Percentiles rank a stretch among this genome's conserved stretches.
Evolutionary conservation across 2,888 invertebrate species (phyloP).

Genomic region (Deroplatys truncata): DNA sequence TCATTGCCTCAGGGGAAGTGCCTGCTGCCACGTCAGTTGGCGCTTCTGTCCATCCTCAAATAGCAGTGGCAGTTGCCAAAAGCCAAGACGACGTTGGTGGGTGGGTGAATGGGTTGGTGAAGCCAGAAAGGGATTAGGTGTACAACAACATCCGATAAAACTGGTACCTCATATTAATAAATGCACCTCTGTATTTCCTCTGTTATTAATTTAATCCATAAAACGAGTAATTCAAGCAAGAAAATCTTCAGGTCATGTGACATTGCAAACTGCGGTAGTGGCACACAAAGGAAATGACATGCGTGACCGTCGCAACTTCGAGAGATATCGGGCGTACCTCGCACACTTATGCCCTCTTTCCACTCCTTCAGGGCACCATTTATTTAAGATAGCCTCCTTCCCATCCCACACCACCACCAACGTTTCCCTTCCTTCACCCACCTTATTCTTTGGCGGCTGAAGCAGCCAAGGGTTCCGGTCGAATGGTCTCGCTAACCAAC

Average conservation of each 20-base stretch:
- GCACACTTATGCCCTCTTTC: not conserved
- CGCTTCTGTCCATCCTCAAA: slow-evolving; percentile 11
- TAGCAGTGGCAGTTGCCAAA: slow-evolving; percentile 16
- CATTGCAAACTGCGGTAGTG: not conserved
- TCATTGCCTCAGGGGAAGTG: not conserved
- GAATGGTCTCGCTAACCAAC: slow-evolving; percentile 27
- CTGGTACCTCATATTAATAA: not conserved
- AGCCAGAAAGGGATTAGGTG: not conserved
- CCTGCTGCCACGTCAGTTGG: slow-evolving; percentile 12
- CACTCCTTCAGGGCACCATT: not conserved
- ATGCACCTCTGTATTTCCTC: not conserved
- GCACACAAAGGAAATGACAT: not conserved
- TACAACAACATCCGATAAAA: not conserved
- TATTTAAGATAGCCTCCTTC: slow-evolving; percentile 12
- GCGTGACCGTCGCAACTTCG: not conserved
- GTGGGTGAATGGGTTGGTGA: slow-evolving; percentile 1
- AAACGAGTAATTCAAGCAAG: not conserved
- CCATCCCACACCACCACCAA: not conserved
- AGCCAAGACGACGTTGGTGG: slow-evolving; percentile 1
- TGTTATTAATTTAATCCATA: not conserved
- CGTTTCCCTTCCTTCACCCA: not conserved
- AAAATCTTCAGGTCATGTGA: not conserved
- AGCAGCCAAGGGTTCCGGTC: slow-evolving; percentile 21
- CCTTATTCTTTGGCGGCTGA: slow-evolving; percentile 19
- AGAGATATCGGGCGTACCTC: not conserved